Evolutionary conservation across 2,888 invertebrate genomes (phyloP), one percentile per base, ranked within the genome.

Genomic region (Philaethria dido): DNA sequence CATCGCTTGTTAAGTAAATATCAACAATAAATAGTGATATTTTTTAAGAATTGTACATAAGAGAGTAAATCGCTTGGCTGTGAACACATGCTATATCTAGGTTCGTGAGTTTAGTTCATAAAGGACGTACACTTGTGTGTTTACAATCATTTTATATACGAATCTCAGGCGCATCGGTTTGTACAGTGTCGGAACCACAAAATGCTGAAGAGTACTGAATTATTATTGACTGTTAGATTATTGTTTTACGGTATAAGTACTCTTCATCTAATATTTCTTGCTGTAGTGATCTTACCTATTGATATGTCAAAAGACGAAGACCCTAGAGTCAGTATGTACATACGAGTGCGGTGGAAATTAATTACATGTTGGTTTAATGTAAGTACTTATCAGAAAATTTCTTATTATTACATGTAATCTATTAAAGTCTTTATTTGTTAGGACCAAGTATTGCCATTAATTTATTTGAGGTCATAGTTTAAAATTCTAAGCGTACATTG

Each of bases 341-440:
- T 66, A 4, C 69, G 72, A 18, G 61, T 80, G 1, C 76, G 78
- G 57, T 85, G 83, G 83, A 79, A 77, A 63, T 72, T 85, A n/a
- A 69, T 85, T 3, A 85, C 86, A 11, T 79, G 77, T 64, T 83
- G 82, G 84, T 84, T 83, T 60, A 85, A 85, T 75, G 85, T 85
- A 72, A 83, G 80, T 83, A 69, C n/a, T n/a, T n/a, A n/a, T n/a
- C n/a, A n/a, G n/a, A n/a, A n/a, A n/a, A n/a, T n/a, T n/a, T n/a
- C n/a, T n/a, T n/a, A n/a, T n/a, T n/a, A n/a, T n/a, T n/a, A n/a
- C n/a, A n/a, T 29, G 29, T 4, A 29, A 3, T 29, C 6, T 29
- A 29, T 29, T 3, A 29, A 29, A 4, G 29, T 29, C 29, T 29
- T 29, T 6, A 29, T 29, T 29, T 29, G 29, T 29, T 29, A 29